These are phyloP conservation scores for Oophaga sylvatica DNA, from an alignment of 2,797 vertebrate species.

Conservation along the genomic window DNA sequence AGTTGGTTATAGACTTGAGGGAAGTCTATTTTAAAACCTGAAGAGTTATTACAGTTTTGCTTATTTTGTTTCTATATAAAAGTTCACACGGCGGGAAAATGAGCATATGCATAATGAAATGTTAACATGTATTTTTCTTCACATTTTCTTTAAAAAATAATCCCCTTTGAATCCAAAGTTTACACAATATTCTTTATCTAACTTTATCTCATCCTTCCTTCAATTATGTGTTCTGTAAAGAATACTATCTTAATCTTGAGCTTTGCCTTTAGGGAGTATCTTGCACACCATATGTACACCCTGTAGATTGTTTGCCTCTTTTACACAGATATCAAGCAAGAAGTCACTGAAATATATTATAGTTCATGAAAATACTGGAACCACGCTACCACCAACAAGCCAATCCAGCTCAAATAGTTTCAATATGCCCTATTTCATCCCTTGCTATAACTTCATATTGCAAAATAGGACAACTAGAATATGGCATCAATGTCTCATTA, in stretches of 20 bases:
- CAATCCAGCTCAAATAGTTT: not conserved
- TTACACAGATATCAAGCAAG: not conserved
- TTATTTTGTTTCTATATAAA: not conserved
- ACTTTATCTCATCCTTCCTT: constrained; percentile 25
- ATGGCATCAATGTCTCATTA: too few species aligned
- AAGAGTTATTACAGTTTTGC: constrained; percentile 1
- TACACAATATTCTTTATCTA: not conserved
- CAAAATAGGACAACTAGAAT: not conserved
- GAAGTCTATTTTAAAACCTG: constrained; percentile 7
- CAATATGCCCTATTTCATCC: not conserved
- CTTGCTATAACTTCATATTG: too few species aligned
- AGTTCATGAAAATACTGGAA: not conserved
- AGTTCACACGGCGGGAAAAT: not conserved
- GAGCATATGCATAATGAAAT: not conserved
- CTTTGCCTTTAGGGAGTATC: not conserved
- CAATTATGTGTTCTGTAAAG: constrained; percentile 15
- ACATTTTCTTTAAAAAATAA: not conserved
- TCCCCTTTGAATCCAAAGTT: not conserved
- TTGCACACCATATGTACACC: not conserved
- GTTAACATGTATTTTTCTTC: not conserved
- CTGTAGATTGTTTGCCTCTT: not conserved
- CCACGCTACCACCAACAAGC: not conserved
- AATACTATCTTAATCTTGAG: constrained; percentile 20
- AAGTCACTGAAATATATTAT: not conserved
- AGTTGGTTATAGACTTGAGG: not conserved